Evolutionary conservation across 1,140 invertebrate genomes (phyloP).

Genomic region (Theocolax elegans): DNA sequence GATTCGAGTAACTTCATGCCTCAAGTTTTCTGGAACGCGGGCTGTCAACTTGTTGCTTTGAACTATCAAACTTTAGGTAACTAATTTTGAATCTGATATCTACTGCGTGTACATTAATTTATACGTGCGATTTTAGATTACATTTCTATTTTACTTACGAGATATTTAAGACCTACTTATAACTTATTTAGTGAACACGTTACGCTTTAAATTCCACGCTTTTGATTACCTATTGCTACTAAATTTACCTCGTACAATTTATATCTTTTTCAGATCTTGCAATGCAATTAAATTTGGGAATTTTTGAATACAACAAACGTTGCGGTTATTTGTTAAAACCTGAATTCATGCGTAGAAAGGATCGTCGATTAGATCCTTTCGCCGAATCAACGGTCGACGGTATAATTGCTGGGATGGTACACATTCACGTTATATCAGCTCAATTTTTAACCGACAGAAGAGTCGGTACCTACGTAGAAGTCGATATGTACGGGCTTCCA

Average conservation of each 20-base stretch:
- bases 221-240: too few relatives aligned
- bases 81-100: conserved; percentile 1
- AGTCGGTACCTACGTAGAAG: conserved; percentile 97
- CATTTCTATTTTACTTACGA: too few relatives aligned
- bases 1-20: conserved; percentile 99
- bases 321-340: conserved; percentile 96
- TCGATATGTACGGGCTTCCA: conserved; percentile 98
- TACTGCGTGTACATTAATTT: not conserved
- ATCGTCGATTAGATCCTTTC: conserved; percentile 96
- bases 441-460: conserved; percentile 97
- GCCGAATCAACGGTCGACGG: conserved; percentile 99
- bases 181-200: too few relatives aligned
- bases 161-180: too few relatives aligned
- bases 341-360: conserved; percentile 97
- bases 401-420: conserved; percentile 96
- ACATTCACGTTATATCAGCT: conserved; percentile 88
- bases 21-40: conserved; percentile 99
- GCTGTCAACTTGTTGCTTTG: conserved; percentile 97
- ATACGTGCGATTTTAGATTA: not conserved
- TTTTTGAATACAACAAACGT: conserved; percentile 98
- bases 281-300: conserved; percentile 98
- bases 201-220: too few relatives aligned
- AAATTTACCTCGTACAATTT: too few relatives aligned
- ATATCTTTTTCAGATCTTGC: conserved; percentile 77
- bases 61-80: conserved; percentile 96